Evolutionary conservation across 2,888 invertebrate species (phyloP).

Genomic region (Leptopilina drosophilae): DNA sequence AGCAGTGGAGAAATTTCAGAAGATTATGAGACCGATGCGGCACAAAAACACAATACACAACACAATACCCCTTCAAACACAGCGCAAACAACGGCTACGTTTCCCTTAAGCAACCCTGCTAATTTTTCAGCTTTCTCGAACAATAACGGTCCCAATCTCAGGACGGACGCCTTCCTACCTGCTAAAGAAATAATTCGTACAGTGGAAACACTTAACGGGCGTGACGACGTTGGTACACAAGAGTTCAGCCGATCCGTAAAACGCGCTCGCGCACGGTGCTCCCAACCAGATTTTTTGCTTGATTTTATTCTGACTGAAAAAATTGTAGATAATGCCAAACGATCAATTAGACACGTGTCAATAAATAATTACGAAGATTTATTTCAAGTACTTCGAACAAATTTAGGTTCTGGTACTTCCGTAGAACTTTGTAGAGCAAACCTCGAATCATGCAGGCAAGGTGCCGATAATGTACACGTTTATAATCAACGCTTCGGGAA

Average conservation of each 20-base stretch:
- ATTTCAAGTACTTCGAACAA: background rate
- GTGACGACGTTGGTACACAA: no score
- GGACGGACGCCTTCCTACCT: no score
- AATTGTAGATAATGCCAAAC: no score
- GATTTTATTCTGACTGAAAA: no score
- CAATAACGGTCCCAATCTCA: no score
- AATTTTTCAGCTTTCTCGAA: no score
- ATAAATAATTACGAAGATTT: background rate
- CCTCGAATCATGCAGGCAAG: background rate
- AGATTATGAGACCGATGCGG: background rate
- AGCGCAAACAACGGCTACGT: background rate
- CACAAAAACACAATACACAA: background rate
- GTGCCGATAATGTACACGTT: background rate
- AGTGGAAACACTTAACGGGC: no score
- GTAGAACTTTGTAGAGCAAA: background rate
- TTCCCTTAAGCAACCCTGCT: background rate
- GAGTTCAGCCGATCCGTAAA: no score
- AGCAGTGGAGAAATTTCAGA: background rate
- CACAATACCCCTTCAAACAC: background rate
- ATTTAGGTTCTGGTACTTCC: background rate
- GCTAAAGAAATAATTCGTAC: no score
- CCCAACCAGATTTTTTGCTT: no score
- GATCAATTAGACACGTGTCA: no score
- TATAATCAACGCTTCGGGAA: background rate
- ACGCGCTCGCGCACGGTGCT: no score